Evolutionary conservation across 2,113 vertebrate genomes (phyloP).

Genomic region (Jaculus jaculus): DNA sequence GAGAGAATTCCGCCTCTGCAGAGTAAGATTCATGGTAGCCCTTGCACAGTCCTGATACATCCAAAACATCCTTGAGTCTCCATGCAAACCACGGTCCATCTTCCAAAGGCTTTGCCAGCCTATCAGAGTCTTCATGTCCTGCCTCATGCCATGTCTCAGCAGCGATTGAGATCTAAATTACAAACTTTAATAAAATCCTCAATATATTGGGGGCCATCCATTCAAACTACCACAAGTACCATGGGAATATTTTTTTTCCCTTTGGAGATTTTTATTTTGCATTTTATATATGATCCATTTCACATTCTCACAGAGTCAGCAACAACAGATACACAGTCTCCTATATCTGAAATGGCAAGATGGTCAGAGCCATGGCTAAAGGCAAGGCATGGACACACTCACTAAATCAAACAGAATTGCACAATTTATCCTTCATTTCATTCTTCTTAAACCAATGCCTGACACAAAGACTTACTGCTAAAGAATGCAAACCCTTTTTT

Average conservation of each 20-base stretch:
- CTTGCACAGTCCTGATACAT: too few species aligned
- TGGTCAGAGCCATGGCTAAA: slow-evolving; percentile 78
- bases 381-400: slow-evolving; percentile 83
- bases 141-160: too few species aligned
- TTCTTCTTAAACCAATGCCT: slow-evolving; percentile 76
- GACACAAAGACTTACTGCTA: slow-evolving; percentile 76
- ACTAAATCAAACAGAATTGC: slow-evolving; percentile 83
- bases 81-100: too few species aligned
- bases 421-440: slow-evolving; percentile 80
- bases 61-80: too few species aligned
- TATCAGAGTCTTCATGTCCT: too few species aligned
- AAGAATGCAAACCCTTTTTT: slow-evolving; percentile 81
- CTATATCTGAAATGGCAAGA: slow-evolving; percentile 81
- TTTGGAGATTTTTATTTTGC: slow-evolving; percentile 78
- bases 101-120: too few species aligned
- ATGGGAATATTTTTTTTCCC: background rate
- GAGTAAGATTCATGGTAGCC: too few species aligned
- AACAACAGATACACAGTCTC: slow-evolving; percentile 84
- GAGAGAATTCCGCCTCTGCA: background rate
- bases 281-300: slow-evolving; percentile 90
- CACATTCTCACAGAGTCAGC: slow-evolving; percentile 89
- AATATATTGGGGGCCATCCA: too few species aligned
- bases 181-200: too few species aligned
- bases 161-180: too few species aligned
- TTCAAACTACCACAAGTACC: too few species aligned